Evolutionary conservation across 2,888 invertebrate genomes (phyloP), one percentile per base, ranked within the genome.

Genomic region (Pilophorus perplexus): DNA sequence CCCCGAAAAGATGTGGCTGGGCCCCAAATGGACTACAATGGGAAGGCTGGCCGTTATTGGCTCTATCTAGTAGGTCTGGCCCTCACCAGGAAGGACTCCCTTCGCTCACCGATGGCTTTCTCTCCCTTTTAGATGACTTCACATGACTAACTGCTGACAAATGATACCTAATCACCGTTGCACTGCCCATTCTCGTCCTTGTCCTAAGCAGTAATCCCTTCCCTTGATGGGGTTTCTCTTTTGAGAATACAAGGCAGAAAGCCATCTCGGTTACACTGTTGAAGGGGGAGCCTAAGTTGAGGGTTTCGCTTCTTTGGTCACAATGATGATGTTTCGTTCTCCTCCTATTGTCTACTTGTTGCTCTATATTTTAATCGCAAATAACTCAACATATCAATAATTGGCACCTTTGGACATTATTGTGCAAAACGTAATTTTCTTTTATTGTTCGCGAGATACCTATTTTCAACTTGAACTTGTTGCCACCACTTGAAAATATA

Each of bases 111-210:
- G n/a, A n/a, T n/a, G n/a, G 33, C 52, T 16, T 52, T 25, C 16
- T 27, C 25, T 25, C 50, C 27, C 23, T 18, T 27, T 25, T n/a
- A n/a, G 50, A 50, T 27, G 50, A 27, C 25, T 28, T 59, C 59
- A 59, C 59, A 59, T 59, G 59, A 59, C 59, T 59, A 59, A 59
- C 59, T 59, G 59, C 59, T 59, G 59, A 59, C 59, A 59, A 59
- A 59, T 59, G 59, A 59, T 59, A 59, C 59, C 59, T 59, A 59
- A 59, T 59, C 59, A 59, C 59, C 59, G 59, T 42, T 59, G 40
- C 25, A n/a, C 25, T 59, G 42, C 37, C 42, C 42, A 42, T 38
- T 59, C 40, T 27, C 23, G 22, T 27, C 16, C 57, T 57, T 28
- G 40, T 20, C 22, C 38, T 59, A n/a, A 20, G 25, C 23, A 59